phyloP scores from a whole-genome alignment of 2,113 vertebrate species.

The Illadopsis cleaveri region DNA sequence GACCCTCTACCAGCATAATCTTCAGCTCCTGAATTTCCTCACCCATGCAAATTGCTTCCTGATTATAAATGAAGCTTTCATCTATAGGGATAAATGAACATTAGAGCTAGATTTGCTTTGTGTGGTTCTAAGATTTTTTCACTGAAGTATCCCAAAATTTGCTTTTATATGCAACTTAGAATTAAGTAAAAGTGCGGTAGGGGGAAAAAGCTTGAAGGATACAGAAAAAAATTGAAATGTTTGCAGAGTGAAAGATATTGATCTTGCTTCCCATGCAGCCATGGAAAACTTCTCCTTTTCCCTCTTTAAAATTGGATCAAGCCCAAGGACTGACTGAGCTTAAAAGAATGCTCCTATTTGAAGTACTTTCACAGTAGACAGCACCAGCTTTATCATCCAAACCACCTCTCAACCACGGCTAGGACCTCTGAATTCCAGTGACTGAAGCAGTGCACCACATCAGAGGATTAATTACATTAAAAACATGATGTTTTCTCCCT shows the following conservation, averaged over 20 bases:
- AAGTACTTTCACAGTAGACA: background rate
- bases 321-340: background rate
- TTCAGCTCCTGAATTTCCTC: background rate
- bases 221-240: background rate
- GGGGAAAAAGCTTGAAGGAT: background rate
- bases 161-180: background rate
- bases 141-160: background rate
- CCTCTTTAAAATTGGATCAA: background rate
- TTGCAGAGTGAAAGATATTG: background rate
- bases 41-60: rapidly evolving
- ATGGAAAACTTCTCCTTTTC: background rate
- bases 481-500: background rate
- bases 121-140: background rate
- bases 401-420: background rate
- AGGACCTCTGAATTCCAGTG: background rate
- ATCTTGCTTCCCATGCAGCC: background rate
- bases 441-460: background rate
- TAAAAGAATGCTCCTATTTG: background rate
- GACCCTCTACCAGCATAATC: background rate
- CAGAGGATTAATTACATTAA: background rate
- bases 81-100: background rate
- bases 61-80: background rate
- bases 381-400: background rate
- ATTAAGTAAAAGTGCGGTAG: background rate
- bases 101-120: background rate